Evolutionary conservation across 2,888 invertebrate species (phyloP).

Genomic region (Cerastoderma edule): DNA sequence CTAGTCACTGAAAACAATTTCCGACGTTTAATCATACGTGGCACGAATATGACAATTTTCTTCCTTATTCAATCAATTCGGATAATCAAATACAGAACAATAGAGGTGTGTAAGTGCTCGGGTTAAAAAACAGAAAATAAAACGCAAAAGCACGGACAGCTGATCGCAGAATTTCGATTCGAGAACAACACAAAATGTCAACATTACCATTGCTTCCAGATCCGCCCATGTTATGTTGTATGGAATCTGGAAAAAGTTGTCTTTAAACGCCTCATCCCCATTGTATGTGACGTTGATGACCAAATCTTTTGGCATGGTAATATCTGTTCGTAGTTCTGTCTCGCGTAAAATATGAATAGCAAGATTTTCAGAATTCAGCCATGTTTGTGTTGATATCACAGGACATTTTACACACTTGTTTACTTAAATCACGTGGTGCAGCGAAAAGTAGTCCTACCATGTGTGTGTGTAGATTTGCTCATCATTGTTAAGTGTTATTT

Average conservation of each 20-base stretch:
- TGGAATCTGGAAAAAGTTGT: slow-evolving; percentile 54
- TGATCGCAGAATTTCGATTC: background rate
- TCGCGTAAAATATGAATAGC: slow-evolving; percentile 30
- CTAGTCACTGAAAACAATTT: too few species aligned
- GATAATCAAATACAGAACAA: background rate
- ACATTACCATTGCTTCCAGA: slow-evolving; percentile 63
- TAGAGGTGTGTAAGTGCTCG: background rate
- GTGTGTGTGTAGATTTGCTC: background rate
- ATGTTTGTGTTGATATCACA: slow-evolving; percentile 52
- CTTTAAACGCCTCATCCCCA: slow-evolving; percentile 47
- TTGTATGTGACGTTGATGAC: slow-evolving; percentile 48
- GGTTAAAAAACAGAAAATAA: background rate
- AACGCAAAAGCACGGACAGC: background rate
- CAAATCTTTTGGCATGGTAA: slow-evolving; percentile 40
- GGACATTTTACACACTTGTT: slow-evolving; percentile 41
- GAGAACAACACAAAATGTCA: slow-evolving; percentile 25
- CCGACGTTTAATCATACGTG: too few species aligned
- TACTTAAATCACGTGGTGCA: slow-evolving; percentile 50
- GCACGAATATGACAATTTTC: too few species aligned
- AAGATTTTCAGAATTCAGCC: too few species aligned
- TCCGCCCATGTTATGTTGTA: slow-evolving; percentile 61
- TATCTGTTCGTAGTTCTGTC: background rate
- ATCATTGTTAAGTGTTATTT: background rate
- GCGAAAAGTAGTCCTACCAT: slow-evolving; percentile 35
- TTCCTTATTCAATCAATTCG: background rate